Base-by-base conservation (phyloP, 2,113 vertebrate species). In the Cottus gobio region DNA sequence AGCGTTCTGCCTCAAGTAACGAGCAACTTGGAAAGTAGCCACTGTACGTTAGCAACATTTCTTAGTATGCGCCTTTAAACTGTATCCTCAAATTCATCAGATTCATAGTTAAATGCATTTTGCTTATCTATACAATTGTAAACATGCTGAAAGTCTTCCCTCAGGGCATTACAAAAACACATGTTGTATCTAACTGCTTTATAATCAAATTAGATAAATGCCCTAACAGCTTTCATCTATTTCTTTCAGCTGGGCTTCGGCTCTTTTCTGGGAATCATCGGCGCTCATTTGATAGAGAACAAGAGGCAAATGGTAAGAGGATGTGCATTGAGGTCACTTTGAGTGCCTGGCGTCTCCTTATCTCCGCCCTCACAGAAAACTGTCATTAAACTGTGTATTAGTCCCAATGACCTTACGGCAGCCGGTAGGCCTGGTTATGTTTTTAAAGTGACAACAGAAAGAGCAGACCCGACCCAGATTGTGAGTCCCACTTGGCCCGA, bases 231-330 rank as follows among this genome's bases (percentile, higher is more conserved):
- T 66, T 12, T 89, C 83, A 84, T 65, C 69, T 90, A 34, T 89
- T 48, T 86, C 96, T 67, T 96, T 85, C 95, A 99, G 98, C 96
- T 99, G 84, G 98, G 98, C 81, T 98, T 99, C 79, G 98, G 98
- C 77, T 99, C 98, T 0, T 98, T 99, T 91, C 96, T 99, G 90
- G 98, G 98, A 95, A 98, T 99, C 92, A 99, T 99, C 1, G 98
- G 98, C 62, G 95, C 98, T 88, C 97, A 99, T 95, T 95, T 99
- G 91, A 96, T 98, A 89, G 98, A 99, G 85, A 99, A 99, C 94
- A 99, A 99, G 95, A 96, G 97, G 88, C 98, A 99, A 93, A 99
- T 99, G 98, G 98, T 99, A 96, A 97, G 95, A 88, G 64, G 95
- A 95, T 86, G 91, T 90, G 54, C 37, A 34, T 75, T 84, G 56